These are phyloP conservation scores for Watsonalla binaria DNA, from an alignment of 2,888 invertebrate genomes.

Conservation along the genomic window DNA sequence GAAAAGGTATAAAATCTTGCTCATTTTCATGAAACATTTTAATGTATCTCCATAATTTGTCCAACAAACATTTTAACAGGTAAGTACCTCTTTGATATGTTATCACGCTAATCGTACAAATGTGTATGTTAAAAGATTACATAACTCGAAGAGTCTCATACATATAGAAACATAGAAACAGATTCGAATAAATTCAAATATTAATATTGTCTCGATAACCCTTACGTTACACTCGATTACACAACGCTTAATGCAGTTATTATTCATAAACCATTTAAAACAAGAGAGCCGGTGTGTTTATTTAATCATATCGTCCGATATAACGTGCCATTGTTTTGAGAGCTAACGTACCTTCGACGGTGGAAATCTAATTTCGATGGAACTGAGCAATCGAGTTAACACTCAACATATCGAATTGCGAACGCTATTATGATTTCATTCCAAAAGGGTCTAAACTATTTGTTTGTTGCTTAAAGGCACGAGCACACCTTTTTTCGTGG, in stretches of 20 bases:
- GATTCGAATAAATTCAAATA: no score
- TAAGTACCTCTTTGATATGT: no score
- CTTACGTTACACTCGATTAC: not conserved
- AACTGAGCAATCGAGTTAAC: conserved; percentile 23
- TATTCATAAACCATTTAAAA: conserved; percentile 4
- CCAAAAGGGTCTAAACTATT: not conserved
- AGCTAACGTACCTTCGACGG: conserved; percentile 30
- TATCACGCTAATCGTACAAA: no score
- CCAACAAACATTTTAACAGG: no score
- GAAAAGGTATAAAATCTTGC: no score
- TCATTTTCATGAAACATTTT: no score
- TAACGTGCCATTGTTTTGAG: conserved; percentile 30
- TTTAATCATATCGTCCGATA: conserved; percentile 25
- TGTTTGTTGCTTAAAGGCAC: not conserved
- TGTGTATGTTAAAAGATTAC: no score
- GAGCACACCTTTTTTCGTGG: not conserved
- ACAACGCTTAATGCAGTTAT: not conserved
- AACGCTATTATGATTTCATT: conserved; percentile 24
- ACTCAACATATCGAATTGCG: conserved; percentile 15
- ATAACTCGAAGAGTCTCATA: no score
- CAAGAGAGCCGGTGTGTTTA: conserved; percentile 24
- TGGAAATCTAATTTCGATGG: conserved; percentile 35
- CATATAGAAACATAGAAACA: no score
- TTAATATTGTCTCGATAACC: not conserved
- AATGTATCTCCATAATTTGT: no score